Evolutionary conservation across 2,888 invertebrate species (phyloP).

Genomic region (Ryuthela nishihirai): DNA sequence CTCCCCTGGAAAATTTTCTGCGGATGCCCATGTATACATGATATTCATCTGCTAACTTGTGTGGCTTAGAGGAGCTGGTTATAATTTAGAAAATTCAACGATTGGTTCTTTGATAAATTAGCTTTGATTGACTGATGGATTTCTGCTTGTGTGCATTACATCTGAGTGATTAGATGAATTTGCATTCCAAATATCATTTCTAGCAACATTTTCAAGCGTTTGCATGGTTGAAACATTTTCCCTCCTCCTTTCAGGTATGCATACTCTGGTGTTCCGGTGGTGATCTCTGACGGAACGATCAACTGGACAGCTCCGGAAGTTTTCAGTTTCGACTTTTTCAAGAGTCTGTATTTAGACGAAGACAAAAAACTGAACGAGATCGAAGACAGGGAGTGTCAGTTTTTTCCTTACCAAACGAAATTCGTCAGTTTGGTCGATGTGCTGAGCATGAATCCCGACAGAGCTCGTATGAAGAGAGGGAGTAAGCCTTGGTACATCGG

Average conservation of each 20-base stretch:
- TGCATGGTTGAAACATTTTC: not conserved
- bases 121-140: too few relatives aligned
- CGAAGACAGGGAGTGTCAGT: conserved; percentile 67
- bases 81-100: too few relatives aligned
- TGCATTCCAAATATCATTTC: too few relatives aligned
- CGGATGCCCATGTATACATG: too few relatives aligned
- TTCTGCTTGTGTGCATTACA: too few relatives aligned
- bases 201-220: not conserved
- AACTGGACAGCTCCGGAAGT: conserved; percentile 74
- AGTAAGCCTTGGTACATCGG: conserved; percentile 68
- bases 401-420: conserved; percentile 87
- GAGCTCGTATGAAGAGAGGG: conserved; percentile 62
- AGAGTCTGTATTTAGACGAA: conserved; percentile 59
- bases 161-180: too few relatives aligned
- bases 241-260: conserved; percentile 56
- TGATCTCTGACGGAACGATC: conserved; percentile 74
- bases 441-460: conserved; percentile 68
- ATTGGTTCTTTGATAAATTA: too few relatives aligned
- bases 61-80: too few relatives aligned
- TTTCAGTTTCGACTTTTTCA: conserved; percentile 81
- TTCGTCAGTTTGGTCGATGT: conserved; percentile 74
- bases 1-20: too few relatives aligned
- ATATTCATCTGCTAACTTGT: too few relatives aligned
- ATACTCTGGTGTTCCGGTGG: conserved; percentile 72
- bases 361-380: conserved; percentile 45